Conservation (phyloP, 2,797 vertebrate genomes). For the Octomys mimax region DNA sequence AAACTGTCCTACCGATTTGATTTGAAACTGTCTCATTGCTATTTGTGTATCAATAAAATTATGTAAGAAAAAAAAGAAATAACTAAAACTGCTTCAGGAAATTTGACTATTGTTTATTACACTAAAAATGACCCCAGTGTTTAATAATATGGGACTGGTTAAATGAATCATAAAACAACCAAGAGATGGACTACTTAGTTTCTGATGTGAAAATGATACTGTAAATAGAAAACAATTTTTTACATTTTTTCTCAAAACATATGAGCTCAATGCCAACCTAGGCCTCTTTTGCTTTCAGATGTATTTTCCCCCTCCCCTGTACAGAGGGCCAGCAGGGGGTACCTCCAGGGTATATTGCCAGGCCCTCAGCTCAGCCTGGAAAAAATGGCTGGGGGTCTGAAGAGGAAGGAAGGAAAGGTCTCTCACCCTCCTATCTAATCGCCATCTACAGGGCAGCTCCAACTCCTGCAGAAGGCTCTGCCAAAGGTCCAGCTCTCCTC, state of each 20-base stretch:
- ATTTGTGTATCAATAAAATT: too few relatives aligned
- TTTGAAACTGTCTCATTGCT: too few relatives aligned
- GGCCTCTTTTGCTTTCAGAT: background rate
- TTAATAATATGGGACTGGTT: background rate
- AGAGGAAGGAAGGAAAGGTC: background rate
- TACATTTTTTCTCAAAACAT: background rate
- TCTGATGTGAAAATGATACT: background rate
- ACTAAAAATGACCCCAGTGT: background rate
- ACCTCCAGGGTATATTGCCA: background rate
- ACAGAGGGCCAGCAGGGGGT: background rate
- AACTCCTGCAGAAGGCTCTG: background rate
- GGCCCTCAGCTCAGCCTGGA: background rate
- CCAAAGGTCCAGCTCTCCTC: rapidly evolving
- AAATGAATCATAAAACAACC: background rate
- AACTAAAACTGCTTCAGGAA: background rate
- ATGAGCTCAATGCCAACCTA: background rate
- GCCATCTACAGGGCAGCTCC: background rate
- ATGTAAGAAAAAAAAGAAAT: background rate
- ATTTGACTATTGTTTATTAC: background rate
- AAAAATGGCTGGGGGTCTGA: background rate
- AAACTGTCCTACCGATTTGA: too few relatives aligned
- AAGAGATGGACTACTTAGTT: background rate
- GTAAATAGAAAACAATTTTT: background rate
- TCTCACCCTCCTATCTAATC: background rate
- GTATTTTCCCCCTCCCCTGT: background rate